Base-by-base conservation (phyloP, 2,888 invertebrate genomes). In the Peribatodes rhomboidaria region DNA sequence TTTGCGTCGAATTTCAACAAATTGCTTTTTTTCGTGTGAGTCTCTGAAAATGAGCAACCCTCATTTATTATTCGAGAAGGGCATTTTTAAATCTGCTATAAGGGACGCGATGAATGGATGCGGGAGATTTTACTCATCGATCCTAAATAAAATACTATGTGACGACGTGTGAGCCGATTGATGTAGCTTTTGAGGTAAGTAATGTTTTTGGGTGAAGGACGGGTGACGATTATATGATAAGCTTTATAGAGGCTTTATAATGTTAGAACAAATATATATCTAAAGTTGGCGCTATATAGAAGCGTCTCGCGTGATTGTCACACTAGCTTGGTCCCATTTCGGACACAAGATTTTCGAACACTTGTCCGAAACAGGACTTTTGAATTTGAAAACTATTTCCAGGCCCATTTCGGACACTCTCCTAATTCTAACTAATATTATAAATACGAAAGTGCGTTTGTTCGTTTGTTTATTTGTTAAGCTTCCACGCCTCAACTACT, bases 31-130 rank as follows among this genome's bases (percentile, higher is more conserved):
- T 68, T 56, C 63, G 59, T 59, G 59, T 50, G 59, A 57, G 39
- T 44, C 61, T 65, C 63, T 27, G 50, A 70, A 71, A 70, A 66
- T 68, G 64, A 69, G 62, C 47, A 55, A 67, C 67, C 64, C 59
- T 70, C 66, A 73, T 71, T 69, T 71, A 66, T 71, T 73, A 70
- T 70, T 64, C 65, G 60, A 61, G 53, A 50, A 54, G 67, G 61
- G 41, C 63, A 68, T 69, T 71, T 73, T 69, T 70, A 69, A 73
- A 70, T 67, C 68, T 58, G 20, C 39, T 52, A 52, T 55, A 49
- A 39, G 57, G 49, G 59, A 54, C 61, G 60, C 56, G 49, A 41
- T 63, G 61, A 65, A 65, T 70, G 61, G 58, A 53, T 61, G 55
- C 39, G 49, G 61, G 61, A 44, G 53, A 61, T 46, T 61, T 47